Evolutionary conservation across 2,888 invertebrate genomes (phyloP), one percentile per base, ranked within the genome.

Genomic region (Lacanobia oleracea): DNA sequence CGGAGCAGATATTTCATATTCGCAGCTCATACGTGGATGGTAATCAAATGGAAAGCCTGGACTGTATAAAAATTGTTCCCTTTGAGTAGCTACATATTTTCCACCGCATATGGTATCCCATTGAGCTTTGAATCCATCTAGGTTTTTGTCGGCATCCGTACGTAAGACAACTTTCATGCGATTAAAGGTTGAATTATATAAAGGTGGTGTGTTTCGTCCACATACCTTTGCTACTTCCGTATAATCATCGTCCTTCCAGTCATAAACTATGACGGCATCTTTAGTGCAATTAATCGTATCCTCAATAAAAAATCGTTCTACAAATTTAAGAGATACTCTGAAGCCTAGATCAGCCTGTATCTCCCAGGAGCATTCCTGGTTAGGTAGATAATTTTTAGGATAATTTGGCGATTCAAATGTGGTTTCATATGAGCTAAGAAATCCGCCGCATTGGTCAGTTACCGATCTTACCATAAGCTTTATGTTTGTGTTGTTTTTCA

Each of bases 291-390:
- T 97, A 0, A 89, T 82, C 72, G 96, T 96, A 33, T 96, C 95
- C 93, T 99, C 98, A 51, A 99, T 92, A 83, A 97, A 97, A 91
- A 98, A 98, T 73, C 98, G 95, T 1, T 97, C 97, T 0, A 96
- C 86, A 89, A 99, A 98, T 6, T 93, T 82, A 7, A 98, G 92
- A 5, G 97, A 97, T 53, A 98, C 93, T 87, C 97, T 97, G 85
- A 97, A 97, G 0, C 98, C 98, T 48, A 94, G 83, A 0, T 96
- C 93, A 0, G 97, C 96, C 51, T 93, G 91, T 67, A 99, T 96
- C 84, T 97, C 97, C 98, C 98, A 99, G 9, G 96, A 93, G 87
- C 98, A 98, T 92, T 98, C 98, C 61, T 97, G 95, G 90, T 98
- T 98, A 75, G 97, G 96, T n/a, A 96, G 96, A 91, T 99, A 99